phyloP scores from a whole-genome alignment of 2,888 invertebrate genomes.

The Sthenelais limicola region DNA sequence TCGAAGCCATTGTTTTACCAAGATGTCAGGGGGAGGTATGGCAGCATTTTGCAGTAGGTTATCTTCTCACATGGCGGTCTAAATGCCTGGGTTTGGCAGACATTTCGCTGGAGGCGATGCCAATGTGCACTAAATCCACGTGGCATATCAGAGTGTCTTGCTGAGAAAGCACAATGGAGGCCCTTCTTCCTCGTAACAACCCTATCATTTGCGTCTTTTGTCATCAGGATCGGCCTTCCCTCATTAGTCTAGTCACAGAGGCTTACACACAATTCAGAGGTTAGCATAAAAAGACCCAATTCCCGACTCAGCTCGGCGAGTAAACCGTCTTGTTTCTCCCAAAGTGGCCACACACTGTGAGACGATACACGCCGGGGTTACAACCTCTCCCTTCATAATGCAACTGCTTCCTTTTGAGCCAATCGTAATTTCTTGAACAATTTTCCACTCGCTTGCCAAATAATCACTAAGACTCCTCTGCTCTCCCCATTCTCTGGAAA shows the following conservation, averaged over 20 bases:
- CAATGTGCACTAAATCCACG: too few species aligned
- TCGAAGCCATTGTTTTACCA: too few species aligned
- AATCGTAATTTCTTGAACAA: slow-evolving; percentile 24
- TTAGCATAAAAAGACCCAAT: slow-evolving; percentile 36
- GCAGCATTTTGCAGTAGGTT: too few species aligned
- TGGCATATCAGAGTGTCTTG: slow-evolving; percentile 21
- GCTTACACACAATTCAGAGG: slow-evolving; percentile 24
- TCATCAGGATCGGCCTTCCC: slow-evolving; percentile 5
- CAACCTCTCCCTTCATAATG: slow-evolving; percentile 19
- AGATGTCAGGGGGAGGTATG: too few species aligned
- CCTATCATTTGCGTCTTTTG: slow-evolving; percentile 4
- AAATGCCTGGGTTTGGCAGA: too few species aligned
- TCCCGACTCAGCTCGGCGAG: slow-evolving; percentile 5
- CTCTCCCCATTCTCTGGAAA: too few species aligned
- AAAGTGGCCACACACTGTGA: slow-evolving; percentile 8
- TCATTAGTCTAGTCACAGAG: slow-evolving; percentile 5
- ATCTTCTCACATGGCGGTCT: too few species aligned
- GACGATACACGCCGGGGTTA: slow-evolving; percentile 23
- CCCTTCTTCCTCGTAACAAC: slow-evolving; percentile 21
- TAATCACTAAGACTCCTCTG: too few species aligned
- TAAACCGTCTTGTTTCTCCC: not conserved
- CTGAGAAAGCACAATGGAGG: slow-evolving; percentile 12
- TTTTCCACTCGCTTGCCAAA: slow-evolving; percentile 27
- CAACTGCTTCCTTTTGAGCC: slow-evolving; percentile 11
- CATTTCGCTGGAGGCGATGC: too few species aligned